These are phyloP conservation scores for Drosophila busckii DNA, from an alignment of 1,140 invertebrate species.

Conservation along the genomic window DNA sequence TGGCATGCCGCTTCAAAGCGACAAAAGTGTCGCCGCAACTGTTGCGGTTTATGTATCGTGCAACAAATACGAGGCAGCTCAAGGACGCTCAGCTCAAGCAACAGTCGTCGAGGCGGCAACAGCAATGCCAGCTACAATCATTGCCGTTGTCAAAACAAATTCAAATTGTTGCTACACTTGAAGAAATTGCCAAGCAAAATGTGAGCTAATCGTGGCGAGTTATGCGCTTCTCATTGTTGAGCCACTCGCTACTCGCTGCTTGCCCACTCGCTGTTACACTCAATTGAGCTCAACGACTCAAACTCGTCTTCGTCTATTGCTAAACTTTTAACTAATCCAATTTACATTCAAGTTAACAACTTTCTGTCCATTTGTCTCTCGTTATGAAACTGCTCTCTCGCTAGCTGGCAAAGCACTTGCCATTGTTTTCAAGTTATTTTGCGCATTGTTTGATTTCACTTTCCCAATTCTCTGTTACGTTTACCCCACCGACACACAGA, in stretches of 20 bases:
- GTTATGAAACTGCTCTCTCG: too few relatives aligned
- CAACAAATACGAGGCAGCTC: conserved; percentile 12
- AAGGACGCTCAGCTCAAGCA: conserved; percentile 11
- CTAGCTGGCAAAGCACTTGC: conserved; percentile 47
- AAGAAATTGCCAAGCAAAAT: conserved; percentile 13
- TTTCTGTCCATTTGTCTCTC: too few relatives aligned
- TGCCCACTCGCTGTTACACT: too few relatives aligned
- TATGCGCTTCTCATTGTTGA: background rate
- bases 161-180: conserved; percentile 17
- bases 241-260: too few relatives aligned
- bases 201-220: conserved; percentile 25
- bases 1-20: conserved; percentile 65
- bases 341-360: too few relatives aligned
- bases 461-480: conserved; percentile 64
- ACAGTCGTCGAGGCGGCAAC: background rate
- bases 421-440: conserved; percentile 72
- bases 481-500: too few relatives aligned
- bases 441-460: conserved; percentile 75
- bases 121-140: conserved; percentile 18
- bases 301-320: too few relatives aligned
- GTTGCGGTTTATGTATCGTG: conserved; percentile 68
- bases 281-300: too few relatives aligned
- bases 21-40: conserved; percentile 67
- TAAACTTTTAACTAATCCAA: too few relatives aligned
- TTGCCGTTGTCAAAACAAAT: conserved; percentile 19